Evolutionary conservation across 2,888 invertebrate species (phyloP), one percentile per base, ranked within the genome.

Genomic region (Hirtodrosophila confusa): DNA sequence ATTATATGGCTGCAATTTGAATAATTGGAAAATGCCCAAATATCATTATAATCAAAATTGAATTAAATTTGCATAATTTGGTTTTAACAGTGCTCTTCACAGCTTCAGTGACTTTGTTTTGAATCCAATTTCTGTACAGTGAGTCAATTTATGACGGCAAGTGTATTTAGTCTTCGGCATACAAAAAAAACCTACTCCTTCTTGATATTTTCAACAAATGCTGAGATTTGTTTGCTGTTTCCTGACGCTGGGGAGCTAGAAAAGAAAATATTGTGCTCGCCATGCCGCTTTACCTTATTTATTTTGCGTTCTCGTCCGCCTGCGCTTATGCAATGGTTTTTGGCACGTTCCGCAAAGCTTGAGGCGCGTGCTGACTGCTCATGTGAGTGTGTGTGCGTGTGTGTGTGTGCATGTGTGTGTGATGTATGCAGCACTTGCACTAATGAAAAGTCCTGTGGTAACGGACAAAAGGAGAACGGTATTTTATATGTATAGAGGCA

Each of bases 241-340:
- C 45, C 41, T 12, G 33, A 56, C 48, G 63, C 57, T 48, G 49
- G 29, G 37, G 50, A 55, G 41, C 54, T 62, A 58, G 43, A 45
- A 62, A 72, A 62, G 48, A 72, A 78, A 75, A 73, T 68, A 82
- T 78, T 84, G 63, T 58, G 58, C 62, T 64, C 47, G 68, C 40
- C 50, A 23, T 65, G 56, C 23, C 39, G 40, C 63, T 71, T 40
- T 64, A 75, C 78, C 69, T 80, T 75, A 74, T 80, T 71, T 86
- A 80, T 72, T 86, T 82, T 63, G 56, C 66, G 40, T 65, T 67
- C 73, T 83, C 61, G 67, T 69, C 68, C 77, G 84, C 86, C 84
- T 78, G 78, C 60, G 86, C 75, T 86, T 82, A 80, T 82, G 84
- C 82, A 82, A 82, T 78, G 70, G 49, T 63, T 78, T 75, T 75